phyloP scores from a whole-genome alignment of 2,888 invertebrate species.

The Spodoptera picta region DNA sequence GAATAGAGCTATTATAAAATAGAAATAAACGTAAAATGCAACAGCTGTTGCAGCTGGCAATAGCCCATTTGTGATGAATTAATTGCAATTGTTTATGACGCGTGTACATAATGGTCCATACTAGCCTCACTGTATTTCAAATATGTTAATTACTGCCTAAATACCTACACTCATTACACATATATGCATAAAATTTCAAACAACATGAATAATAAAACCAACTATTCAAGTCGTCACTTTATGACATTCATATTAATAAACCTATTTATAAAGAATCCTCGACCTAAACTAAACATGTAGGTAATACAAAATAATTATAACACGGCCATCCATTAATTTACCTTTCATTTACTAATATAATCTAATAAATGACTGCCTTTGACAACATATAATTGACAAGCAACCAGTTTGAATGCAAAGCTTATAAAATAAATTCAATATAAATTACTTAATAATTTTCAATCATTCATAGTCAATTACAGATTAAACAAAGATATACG shows the following conservation, averaged over 20 bases:
- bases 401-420: neutral
- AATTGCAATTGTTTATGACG: slow-evolving; percentile 31
- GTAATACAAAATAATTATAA: neutral
- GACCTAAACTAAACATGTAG: neutral
- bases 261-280: too few species aligned
- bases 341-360: neutral
- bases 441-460: slow-evolving; percentile 12
- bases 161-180: too few species aligned
- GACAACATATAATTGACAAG: neutral
- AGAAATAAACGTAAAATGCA: slow-evolving; percentile 17
- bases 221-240: too few species aligned
- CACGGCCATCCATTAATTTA: neutral
- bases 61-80: slow-evolving; percentile 27
- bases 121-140: neutral
- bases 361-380: neutral
- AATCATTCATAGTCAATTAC: slow-evolving; percentile 28
- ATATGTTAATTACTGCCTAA: too few species aligned
- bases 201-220: too few species aligned
- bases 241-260: too few species aligned
- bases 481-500: slow-evolving; percentile 23
- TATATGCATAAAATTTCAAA: too few species aligned
- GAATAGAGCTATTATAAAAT: slow-evolving; percentile 3
- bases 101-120: neutral
- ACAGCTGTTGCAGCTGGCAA: slow-evolving; percentile 19
- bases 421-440: neutral